Conservation (phyloP, 2,797 vertebrate genomes). For the Gobionotothen gibberifrons region DNA sequence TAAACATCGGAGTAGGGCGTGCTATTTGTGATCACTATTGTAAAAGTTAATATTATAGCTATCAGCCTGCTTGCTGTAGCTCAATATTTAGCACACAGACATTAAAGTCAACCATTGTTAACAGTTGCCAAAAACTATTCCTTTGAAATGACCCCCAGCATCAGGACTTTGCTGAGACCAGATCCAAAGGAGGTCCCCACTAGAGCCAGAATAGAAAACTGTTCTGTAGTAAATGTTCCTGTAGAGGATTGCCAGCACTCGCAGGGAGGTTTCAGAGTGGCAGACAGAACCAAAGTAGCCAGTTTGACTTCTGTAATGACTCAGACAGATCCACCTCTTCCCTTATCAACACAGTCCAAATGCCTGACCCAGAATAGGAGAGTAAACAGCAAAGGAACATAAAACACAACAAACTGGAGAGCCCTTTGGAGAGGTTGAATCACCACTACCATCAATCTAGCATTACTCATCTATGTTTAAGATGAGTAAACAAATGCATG, state of each 20-base stretch:
- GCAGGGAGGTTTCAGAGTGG: neutral
- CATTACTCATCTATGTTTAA: neutral
- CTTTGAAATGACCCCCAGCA: neutral
- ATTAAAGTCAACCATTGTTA: neutral
- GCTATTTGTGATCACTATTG: too few relatives aligned
- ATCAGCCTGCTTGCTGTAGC: neutral
- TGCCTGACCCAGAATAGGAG: neutral
- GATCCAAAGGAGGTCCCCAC: neutral
- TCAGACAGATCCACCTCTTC: neutral
- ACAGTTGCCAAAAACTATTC: neutral
- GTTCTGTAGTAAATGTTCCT: constrained; percentile 2
- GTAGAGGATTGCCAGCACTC: neutral
- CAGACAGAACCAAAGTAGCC: neutral
- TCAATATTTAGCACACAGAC: neutral
- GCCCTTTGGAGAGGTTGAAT: neutral
- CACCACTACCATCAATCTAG: neutral
- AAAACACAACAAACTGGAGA: too few relatives aligned
- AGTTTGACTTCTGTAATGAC: neutral
- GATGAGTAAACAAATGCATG: neutral
- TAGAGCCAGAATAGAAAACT: neutral
- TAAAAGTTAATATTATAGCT: too few relatives aligned
- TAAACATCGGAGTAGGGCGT: too few relatives aligned
- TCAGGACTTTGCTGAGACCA: neutral
- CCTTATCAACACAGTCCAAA: neutral
- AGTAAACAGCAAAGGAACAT: too few relatives aligned